Base-by-base conservation (phyloP, 2,888 invertebrate species). In the Strigamia maritima region DNA sequence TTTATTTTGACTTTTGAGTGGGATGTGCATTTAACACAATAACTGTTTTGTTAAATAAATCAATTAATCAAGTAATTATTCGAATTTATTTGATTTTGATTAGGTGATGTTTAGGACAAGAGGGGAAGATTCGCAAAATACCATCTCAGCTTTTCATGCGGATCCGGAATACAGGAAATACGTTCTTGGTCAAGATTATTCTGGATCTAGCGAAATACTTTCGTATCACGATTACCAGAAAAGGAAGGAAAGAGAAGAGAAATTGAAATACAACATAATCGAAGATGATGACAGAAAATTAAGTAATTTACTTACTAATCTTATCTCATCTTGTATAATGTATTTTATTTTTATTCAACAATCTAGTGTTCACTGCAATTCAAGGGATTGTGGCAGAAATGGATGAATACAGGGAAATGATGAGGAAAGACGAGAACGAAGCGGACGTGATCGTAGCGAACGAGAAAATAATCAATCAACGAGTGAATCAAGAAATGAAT, bases 381-480 rank as follows among this genome's bases (percentile, higher is more conserved):
- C 91, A 92, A 86, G 92, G 91, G 86, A 91, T 93, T 87, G 90
- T 93, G 88, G 91, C 91, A 84, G 92, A 92, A 87, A 92, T 93
- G 89, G 91, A 92, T 87, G 91, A 91, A 86, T 91, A 91, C 89
- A 88, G 90, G 89, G 89, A 91, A 44, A 19, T 26, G 38, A 35
- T 78, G 10, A 78, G n/a, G 38, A 74, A 22, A 31, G 74, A 77
- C 49, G 78, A 78, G 35, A 35, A 6, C 35, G 35, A 35, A 35
- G 35, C 35, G 8, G 35, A 35, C 6, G 2, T 10, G 35, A 35
- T 35, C 7, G 35, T 35, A 35, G 35, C 35, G 8, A 35, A 35
- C 35, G 35, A 35, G 0, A n/a, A n/a, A n/a, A n/a, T n/a, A n/a
- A n/a, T n/a, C n/a, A n/a, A n/a, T n/a, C n/a, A n/a, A n/a, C n/a